Evolutionary conservation across 2,888 invertebrate genomes (phyloP).

Genomic region (Ypsolopha scabrella): DNA sequence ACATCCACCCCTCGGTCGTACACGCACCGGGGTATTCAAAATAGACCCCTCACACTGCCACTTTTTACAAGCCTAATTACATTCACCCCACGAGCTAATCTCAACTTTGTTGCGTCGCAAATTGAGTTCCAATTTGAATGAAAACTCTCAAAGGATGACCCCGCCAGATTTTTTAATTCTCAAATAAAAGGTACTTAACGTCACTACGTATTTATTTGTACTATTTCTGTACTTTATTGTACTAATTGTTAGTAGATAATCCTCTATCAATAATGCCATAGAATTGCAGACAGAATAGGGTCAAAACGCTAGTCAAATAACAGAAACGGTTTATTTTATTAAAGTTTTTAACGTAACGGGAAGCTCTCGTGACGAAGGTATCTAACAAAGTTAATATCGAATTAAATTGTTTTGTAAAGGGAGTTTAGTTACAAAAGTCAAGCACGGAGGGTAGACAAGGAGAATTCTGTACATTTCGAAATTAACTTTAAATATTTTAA

Average conservation of each 20-base stretch:
- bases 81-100: slow-evolving; percentile 7
- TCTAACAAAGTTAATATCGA: no score
- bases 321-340: no score
- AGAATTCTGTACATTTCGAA: no score
- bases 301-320: no score
- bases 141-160: neutral
- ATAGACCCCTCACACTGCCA: neutral
- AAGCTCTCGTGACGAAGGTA: no score
- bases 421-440: no score
- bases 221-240: slow-evolving; percentile 44
- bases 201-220: slow-evolving; percentile 29
- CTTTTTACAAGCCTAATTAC: slow-evolving; percentile 19
- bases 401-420: no score
- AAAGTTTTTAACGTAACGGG: no score
- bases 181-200: slow-evolving; percentile 33
- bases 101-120: slow-evolving; percentile 8
- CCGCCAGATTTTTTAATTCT: neutral
- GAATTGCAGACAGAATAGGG: no score
- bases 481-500: no score
- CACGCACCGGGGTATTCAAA: neutral
- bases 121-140: slow-evolving; percentile 12
- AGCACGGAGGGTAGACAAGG: no score
- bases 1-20: neutral
- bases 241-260: slow-evolving; percentile 25
- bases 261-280: no score